Evolutionary conservation across 2,113 vertebrate genomes (phyloP), one percentile per base, ranked within the genome.

Genomic region (Cyprinodon tularosa): DNA sequence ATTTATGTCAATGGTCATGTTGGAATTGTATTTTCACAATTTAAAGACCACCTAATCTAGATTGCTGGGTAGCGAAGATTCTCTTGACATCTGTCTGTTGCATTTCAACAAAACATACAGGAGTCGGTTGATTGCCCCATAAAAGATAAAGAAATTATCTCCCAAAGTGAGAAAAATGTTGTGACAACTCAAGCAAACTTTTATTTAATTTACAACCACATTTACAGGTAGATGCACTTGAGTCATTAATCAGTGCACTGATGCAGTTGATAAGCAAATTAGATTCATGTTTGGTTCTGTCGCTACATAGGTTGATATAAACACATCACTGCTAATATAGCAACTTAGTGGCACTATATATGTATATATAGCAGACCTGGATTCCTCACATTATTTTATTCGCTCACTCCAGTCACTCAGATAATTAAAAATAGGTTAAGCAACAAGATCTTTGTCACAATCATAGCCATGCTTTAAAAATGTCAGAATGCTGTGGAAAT

Each of bases 391-490:
- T 2, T 38, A 9, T 67, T 4, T 45, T 12, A 38, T 3, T 14
- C 48, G 44, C 42, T 50, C 48, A 59, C 40, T 38, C 12, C 3
- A 9, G 71, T 80, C 17, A 42, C 11, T 73, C 71, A 77, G 50
- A 83, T 45, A 72, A 68, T 65, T 48, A 66, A 47, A 62, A 76
- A 66, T 45, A 71, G 40, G 44, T 81, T 67, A 47, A 78, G 81
- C 62, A 82, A 36, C 15, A 65, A 59, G 61, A 77, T 86, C 39
- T 69, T 66, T 20, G 29, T 74, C 66, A n/a, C 81, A 75, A 88
- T 90, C 85, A 81, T 4, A 91, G 78, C 47, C 61, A 20, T 64
- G 59, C 76, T 72, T 86, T 82, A 84, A 88, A 29, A 82, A 85
- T 82, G 68, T 74, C 81, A 14, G 44, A 20, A 72, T 86, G 68